These are phyloP conservation scores for Tympanuchus pallidicinctus DNA, from an alignment of 2,113 vertebrate genomes.

Conservation along the genomic window DNA sequence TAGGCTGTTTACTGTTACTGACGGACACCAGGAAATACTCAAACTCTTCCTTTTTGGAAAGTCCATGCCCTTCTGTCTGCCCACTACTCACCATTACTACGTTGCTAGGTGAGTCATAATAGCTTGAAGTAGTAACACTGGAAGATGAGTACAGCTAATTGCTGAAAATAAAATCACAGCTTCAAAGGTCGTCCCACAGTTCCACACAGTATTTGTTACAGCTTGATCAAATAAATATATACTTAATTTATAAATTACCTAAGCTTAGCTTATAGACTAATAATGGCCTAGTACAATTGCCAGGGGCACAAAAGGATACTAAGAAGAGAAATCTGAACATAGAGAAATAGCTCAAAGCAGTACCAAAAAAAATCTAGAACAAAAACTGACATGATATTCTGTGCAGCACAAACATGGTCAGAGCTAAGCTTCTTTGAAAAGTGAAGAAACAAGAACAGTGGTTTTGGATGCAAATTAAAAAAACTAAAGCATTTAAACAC, in stretches of 20 bases:
- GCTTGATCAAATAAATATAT: neutral
- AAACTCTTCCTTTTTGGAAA: neutral
- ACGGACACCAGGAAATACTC: neutral
- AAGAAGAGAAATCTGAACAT: neutral
- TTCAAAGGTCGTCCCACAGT: slow-evolving; percentile 13
- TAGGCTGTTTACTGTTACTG: neutral
- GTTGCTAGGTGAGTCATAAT: neutral
- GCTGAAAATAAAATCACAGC: slow-evolving; percentile 16
- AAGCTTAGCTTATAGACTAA: neutral
- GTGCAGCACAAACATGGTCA: neutral
- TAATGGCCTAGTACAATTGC: fast-evolving
- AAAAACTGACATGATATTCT: neutral
- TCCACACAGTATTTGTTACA: neutral
- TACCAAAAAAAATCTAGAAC: neutral
- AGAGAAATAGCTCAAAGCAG: neutral
- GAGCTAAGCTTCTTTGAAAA: neutral
- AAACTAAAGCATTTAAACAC: neutral
- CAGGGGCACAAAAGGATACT: neutral
- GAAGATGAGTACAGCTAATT: neutral
- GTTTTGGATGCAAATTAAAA: neutral
- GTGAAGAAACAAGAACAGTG: neutral
- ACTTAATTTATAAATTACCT: neutral
- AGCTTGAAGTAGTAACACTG: neutral
- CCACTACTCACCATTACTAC: neutral
- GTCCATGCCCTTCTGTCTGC: neutral